phyloP scores from a whole-genome alignment of 2,113 vertebrate genomes.

The Lonchura striata region DNA sequence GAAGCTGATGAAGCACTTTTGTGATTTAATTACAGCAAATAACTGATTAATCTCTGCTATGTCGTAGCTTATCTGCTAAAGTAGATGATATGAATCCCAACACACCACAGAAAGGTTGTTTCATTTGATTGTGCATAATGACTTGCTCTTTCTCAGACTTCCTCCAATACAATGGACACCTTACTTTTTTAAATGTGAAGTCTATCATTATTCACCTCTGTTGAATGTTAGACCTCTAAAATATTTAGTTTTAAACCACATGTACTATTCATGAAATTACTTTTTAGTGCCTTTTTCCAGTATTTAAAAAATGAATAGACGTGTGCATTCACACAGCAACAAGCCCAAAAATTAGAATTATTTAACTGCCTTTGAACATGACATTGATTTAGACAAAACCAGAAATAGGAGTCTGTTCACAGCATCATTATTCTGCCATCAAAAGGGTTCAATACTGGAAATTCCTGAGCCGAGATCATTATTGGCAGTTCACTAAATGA shows the following conservation, averaged over 20 bases:
- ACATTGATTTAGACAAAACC: slow-evolving; percentile 46
- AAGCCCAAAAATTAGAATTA: slow-evolving; percentile 25
- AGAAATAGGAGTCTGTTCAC: slow-evolving; percentile 39
- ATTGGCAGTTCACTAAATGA: neutral
- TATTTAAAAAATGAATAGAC: neutral
- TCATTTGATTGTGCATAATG: slow-evolving; percentile 46
- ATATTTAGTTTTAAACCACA: slow-evolving; percentile 23
- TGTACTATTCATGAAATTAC: neutral
- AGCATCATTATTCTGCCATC: slow-evolving; percentile 35
- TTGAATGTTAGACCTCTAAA: slow-evolving; percentile 24
- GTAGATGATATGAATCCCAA: slow-evolving; percentile 8
- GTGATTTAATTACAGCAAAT: slow-evolving; percentile 33
- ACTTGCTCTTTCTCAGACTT: slow-evolving; percentile 31
- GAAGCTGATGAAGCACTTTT: neutral
- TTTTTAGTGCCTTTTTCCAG: neutral
- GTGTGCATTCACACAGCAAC: slow-evolving; percentile 36
- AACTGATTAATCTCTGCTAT: slow-evolving; percentile 56
- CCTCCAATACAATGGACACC: slow-evolving; percentile 22
- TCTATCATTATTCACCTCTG: slow-evolving; percentile 10
- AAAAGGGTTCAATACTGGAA: slow-evolving; percentile 27
- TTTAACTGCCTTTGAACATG: slow-evolving; percentile 34
- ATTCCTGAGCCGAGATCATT: slow-evolving; percentile 31
- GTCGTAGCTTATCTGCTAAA: slow-evolving; percentile 47
- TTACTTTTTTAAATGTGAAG: slow-evolving; percentile 18
- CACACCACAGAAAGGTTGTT: neutral